A percentile compares a stretch with the other conserved stretches of the same genome.
phyloP scores from a whole-genome alignment of 1,140 invertebrate genomes.

The Drosophila nigrodunni region DNA sequence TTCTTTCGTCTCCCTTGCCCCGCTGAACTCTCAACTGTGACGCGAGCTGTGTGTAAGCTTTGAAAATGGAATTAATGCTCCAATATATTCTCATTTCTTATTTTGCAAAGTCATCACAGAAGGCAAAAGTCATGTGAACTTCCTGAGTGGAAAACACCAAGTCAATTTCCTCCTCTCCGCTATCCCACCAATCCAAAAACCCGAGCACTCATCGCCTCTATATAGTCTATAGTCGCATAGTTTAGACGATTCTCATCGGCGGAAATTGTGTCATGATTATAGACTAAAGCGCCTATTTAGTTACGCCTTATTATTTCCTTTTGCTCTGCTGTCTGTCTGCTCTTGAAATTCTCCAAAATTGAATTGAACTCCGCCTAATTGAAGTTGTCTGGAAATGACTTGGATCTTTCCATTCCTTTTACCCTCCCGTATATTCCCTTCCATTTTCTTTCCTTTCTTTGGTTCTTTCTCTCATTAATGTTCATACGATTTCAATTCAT shows the following conservation, averaged over 20 bases:
- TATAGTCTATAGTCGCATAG: background rate
- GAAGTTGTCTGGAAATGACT: slow-evolving; percentile 75
- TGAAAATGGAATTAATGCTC: slow-evolving; percentile 59
- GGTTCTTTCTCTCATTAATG: slow-evolving; percentile 38
- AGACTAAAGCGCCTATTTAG: slow-evolving; percentile 83
- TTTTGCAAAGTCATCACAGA: slow-evolving; percentile 67
- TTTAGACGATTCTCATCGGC: slow-evolving; percentile 34
- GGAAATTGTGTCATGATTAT: slow-evolving; percentile 83
- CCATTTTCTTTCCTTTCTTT: slow-evolving; percentile 1
- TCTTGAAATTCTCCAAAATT: slow-evolving; percentile 25
- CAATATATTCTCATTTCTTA: slow-evolving; percentile 27
- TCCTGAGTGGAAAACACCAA: slow-evolving; percentile 58
- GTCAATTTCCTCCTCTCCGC: background rate
- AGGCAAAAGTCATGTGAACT: slow-evolving; percentile 67
- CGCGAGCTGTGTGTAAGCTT: slow-evolving; percentile 30
- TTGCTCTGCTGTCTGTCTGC: slow-evolving; percentile 27
- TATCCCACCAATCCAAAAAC: background rate
- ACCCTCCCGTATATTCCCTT: background rate
- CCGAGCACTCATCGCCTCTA: slow-evolving; percentile 30
- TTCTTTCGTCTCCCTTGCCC: background rate
- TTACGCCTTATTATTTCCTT: slow-evolving; percentile 82
- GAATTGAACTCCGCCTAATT: slow-evolving; percentile 71
- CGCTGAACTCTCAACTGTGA: slow-evolving; percentile 79
- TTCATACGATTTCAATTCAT: slow-evolving; percentile 57
- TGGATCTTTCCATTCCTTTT: slow-evolving; percentile 47